Percentiles rank a stretch among this genome's conserved stretches.
These are phyloP conservation scores for Pedicia rivosa DNA, from an alignment of 2,888 invertebrate species.

Conservation along the genomic window DNA sequence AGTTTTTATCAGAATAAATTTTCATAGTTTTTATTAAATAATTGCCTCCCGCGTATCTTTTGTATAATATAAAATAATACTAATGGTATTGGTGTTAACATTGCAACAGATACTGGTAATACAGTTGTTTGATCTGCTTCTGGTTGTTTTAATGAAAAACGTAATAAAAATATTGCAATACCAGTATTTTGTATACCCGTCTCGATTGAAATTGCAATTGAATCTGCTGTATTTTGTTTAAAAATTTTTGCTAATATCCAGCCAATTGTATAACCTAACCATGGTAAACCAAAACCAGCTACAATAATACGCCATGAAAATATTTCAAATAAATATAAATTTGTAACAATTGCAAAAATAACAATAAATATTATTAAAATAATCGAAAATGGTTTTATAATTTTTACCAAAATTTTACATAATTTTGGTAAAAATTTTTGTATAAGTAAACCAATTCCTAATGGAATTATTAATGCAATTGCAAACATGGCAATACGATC, in stretches of 20 bases:
- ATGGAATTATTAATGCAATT: slow-evolving; percentile 58
- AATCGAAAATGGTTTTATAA: slow-evolving; percentile 72
- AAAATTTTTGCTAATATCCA: slow-evolving; percentile 42
- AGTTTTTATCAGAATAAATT: too few species aligned
- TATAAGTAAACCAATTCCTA: slow-evolving; percentile 44
- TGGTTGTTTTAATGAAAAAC: slow-evolving; percentile 68
- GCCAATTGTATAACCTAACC: slow-evolving; percentile 62
- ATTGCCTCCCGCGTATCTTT: slow-evolving; percentile 24
- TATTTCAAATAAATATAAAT: slow-evolving; percentile 73
- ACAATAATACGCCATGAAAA: slow-evolving; percentile 74
- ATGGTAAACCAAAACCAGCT: slow-evolving; percentile 66
- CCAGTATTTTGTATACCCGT: slow-evolving; percentile 91
- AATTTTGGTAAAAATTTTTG: slow-evolving; percentile 52
- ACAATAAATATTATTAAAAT: slow-evolving; percentile 68
- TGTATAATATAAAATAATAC: slow-evolving; percentile 39
- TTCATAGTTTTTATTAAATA: too few species aligned
- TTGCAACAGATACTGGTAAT: slow-evolving; percentile 77
- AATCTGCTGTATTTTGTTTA: slow-evolving; percentile 46
- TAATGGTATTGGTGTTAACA: slow-evolving; percentile 86
- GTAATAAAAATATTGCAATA: slow-evolving; percentile 73
- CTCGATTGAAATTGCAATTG: slow-evolving; percentile 81
- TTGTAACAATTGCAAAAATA: slow-evolving; percentile 74
- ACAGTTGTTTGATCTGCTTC: slow-evolving; percentile 81
- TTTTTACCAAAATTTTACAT: slow-evolving; percentile 53
- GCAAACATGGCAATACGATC: slow-evolving; percentile 57